Percentiles rank a stretch among this genome's conserved stretches.
Evolutionary conservation across 2,113 vertebrate genomes (phyloP).

Genomic region (Brachypodius melanocephalos): DNA sequence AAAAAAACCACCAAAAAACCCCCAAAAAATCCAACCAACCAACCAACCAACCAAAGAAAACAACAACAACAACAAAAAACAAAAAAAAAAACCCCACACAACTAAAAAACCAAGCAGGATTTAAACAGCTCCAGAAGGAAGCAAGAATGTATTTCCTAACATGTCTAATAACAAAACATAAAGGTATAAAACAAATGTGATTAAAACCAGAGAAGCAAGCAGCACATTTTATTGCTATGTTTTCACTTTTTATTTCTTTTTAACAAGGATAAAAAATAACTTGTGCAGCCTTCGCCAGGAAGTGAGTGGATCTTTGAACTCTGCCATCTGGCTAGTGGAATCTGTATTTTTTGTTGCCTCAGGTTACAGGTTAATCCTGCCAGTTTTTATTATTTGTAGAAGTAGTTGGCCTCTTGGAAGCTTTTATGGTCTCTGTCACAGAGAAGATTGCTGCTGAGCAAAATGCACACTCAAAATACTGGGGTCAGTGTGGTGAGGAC

Average conservation of each 20-base stretch:
- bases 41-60: background rate
- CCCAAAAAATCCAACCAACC: no score
- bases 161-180: conserved; percentile 20
- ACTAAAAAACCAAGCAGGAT: background rate
- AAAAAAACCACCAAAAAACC: background rate
- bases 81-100: background rate
- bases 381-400: conserved; percentile 65
- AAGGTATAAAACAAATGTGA: conserved; percentile 35
- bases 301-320: conserved; percentile 70
- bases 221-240: conserved; percentile 58
- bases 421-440: conserved; percentile 43
- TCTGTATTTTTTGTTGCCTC: conserved; percentile 54
- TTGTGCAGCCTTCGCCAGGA: conserved; percentile 58
- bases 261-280: conserved; percentile 73
- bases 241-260: conserved; percentile 71
- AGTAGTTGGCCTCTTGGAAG: conserved; percentile 22
- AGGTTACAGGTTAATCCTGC: conserved; percentile 67
- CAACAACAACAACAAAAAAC: background rate
- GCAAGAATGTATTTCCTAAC: background rate
- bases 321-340: conserved; percentile 69
- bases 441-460: conserved; percentile 23
- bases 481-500: background rate
- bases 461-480: background rate
- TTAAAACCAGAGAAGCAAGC: conserved; percentile 66
- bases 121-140: conserved; percentile 10